Base-by-base conservation (phyloP, 2,797 vertebrate species). In the Lerista edwardsae region DNA sequence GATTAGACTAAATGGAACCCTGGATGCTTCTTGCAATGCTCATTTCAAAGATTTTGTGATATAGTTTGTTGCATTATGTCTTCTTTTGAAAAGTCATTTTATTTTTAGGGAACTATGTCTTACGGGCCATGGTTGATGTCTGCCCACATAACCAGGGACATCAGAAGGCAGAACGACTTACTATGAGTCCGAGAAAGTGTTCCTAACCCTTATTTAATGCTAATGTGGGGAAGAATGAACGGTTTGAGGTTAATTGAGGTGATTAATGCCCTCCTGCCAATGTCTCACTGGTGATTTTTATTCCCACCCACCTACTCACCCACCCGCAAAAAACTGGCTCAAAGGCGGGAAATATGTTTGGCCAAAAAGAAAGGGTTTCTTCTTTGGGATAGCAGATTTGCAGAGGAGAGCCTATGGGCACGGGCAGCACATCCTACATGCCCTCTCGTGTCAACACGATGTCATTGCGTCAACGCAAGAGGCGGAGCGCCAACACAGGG, bases 1-100 rank as follows among this genome's bases (percentile, higher is more conserved):
- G 39, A 47, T 81, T 67, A 76, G 29, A 76, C 84, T 78, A 78
- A 39, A 31, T 41, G 62, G 59, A 78, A 71, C 78, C 2, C 29
- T 11, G 29, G 19, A 12, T 17, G 41, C 34, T 27, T 71, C 59
- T 44, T 67, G 29, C 6, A 72, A 19, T 36, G 29, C 51, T 69
- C 68, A 61, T 34, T 36, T 81, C 34, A 36, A 68, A 80, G 21
- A 29, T 65, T 9, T 27, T 80, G 19, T 27, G n/a, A 36, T 36
- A 67, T 79, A 19, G 68, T 2, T 31, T 27, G 19, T 11, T 62
- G 36, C 6, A n/a, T 84, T n/a, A 39, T 25, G 36, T 25, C 23
- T 79, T 36, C 2, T 69, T 79, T 84, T 68, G 5, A 39, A 61
- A 41, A 69, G 75, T 67, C 23, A n/a, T 34, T 72, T 78, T 36